Conservation (phyloP, 2,113 vertebrate genomes). For the Siniperca knerii region DNA sequence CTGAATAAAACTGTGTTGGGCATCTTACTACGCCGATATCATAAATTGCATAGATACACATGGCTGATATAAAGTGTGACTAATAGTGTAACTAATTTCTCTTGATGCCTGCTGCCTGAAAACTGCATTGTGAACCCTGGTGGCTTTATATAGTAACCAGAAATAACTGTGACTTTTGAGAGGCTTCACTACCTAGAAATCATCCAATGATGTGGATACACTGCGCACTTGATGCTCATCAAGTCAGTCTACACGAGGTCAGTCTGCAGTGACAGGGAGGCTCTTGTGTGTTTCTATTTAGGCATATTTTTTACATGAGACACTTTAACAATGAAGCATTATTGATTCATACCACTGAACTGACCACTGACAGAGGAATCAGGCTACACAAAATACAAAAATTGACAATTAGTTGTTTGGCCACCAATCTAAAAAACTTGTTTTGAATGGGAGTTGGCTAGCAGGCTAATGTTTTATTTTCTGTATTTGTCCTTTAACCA, state of each 20-base stretch:
- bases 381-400: not conserved
- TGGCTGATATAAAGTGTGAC: not conserved
- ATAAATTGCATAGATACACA: constrained; percentile 28
- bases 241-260: not conserved
- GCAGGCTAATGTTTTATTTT: not conserved
- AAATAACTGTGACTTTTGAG: not conserved
- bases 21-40: not conserved
- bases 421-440: not conserved
- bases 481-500: not conserved
- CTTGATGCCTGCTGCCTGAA: not conserved
- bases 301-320: not conserved
- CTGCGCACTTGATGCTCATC: no score
- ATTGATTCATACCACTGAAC: not conserved
- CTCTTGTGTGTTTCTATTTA: not conserved
- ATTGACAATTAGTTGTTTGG: not conserved
- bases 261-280: not conserved
- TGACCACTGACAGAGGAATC: not conserved
- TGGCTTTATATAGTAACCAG: not conserved
- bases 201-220: no score
- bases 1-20: not conserved
- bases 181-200: not conserved
- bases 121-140: not conserved
- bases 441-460: not conserved
- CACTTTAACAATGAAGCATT: not conserved
- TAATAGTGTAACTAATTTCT: not conserved